Evolutionary conservation across 2,797 vertebrate genomes (phyloP).

Genomic region (Semotilus atromaculatus): DNA sequence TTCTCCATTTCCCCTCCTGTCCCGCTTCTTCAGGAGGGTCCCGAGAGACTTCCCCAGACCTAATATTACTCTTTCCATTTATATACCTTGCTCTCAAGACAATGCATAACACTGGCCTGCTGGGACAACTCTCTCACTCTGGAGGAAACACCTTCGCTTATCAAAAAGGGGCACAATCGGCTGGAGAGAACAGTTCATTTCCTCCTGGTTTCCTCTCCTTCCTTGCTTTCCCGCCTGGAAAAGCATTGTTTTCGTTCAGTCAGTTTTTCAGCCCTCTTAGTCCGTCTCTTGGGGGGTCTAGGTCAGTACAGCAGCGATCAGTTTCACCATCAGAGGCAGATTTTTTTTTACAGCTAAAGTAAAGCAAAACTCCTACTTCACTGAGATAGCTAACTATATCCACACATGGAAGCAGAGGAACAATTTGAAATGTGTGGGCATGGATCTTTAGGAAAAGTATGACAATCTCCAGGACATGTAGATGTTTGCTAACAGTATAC

Average conservation of each 20-base stretch:
- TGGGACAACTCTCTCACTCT: conserved; percentile 41
- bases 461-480: background rate
- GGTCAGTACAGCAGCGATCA: conserved; percentile 38
- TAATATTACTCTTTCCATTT: conserved; percentile 75
- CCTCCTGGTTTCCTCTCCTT: conserved; percentile 59
- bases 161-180: conserved; percentile 71
- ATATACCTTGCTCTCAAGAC: conserved; percentile 72
- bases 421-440: background rate
- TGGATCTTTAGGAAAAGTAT: background rate
- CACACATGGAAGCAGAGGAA: background rate
- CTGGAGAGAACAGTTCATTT: conserved; percentile 65
- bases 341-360: conserved; percentile 15
- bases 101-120: conserved; percentile 68
- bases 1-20: conserved; percentile 60
- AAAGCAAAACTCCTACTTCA: conserved; percentile 13
- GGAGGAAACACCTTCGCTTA: conserved; percentile 80
- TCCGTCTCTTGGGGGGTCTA: conserved; percentile 16
- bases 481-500: background rate
- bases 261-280: conserved; percentile 15
- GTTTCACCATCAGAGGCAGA: conserved; percentile 20
- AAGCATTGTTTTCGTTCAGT: conserved; percentile 55
- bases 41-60: conserved; percentile 52
- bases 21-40: conserved; percentile 45
- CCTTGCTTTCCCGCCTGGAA: conserved; percentile 40
- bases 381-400: background rate